phyloP scores from a whole-genome alignment of 2,888 invertebrate species.

The Drosophila pullipes region DNA sequence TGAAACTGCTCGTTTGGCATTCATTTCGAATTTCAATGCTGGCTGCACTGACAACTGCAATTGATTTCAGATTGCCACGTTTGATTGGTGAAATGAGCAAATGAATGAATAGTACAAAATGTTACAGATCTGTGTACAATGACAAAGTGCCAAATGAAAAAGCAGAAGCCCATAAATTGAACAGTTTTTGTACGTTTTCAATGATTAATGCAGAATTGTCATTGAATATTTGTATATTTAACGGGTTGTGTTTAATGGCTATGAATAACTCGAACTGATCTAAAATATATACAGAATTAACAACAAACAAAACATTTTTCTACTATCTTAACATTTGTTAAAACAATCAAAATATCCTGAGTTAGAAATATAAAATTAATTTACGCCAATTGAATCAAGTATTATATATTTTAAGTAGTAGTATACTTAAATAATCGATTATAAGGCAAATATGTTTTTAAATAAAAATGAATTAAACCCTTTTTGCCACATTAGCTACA shows the following conservation, averaged over 20 bases:
- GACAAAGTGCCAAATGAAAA: conserved; percentile 53
- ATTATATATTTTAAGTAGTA: neutral
- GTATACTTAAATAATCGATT: neutral
- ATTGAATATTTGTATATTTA: conserved; percentile 11
- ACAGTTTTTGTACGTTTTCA: conserved; percentile 40
- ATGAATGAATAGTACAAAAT: conserved; percentile 42
- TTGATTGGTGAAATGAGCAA: conserved; percentile 41
- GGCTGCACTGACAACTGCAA: conserved; percentile 36
- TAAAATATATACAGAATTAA: neutral
- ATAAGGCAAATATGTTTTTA: neutral
- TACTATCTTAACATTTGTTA: neutral
- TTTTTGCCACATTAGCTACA: neutral
- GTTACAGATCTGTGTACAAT: conserved; percentile 56
- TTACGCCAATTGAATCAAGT: neutral
- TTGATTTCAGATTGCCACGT: conserved; percentile 49
- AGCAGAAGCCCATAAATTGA: conserved; percentile 54
- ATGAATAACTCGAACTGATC: neutral
- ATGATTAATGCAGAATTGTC: conserved; percentile 1
- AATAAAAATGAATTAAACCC: neutral
- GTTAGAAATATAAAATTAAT: neutral
- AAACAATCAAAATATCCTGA: neutral
- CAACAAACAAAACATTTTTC: neutral
- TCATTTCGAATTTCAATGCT: conserved; percentile 28
- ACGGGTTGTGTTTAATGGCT: neutral
- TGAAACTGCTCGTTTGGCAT: conserved; percentile 17